A percentile compares a stretch with the other conserved stretches of the same genome.
These are phyloP conservation scores for Heterotis niloticus DNA, from an alignment of 2,113 vertebrate species.

Conservation along the genomic window DNA sequence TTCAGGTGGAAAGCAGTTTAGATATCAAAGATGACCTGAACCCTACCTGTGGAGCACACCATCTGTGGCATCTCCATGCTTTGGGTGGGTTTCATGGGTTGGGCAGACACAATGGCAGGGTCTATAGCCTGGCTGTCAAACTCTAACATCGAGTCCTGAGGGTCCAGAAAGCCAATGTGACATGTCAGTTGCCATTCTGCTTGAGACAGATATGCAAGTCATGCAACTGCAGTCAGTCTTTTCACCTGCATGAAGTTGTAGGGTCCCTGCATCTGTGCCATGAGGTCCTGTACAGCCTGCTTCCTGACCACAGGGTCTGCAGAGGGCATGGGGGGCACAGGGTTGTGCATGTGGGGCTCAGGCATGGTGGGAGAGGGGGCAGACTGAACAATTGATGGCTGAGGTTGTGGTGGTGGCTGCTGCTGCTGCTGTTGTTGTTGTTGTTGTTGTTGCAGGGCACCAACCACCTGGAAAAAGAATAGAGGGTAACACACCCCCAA, in stretches of 20 bases:
- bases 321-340: slow-evolving; percentile 75
- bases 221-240: background rate
- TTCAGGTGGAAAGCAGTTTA: background rate
- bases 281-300: slow-evolving; percentile 92
- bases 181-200: background rate
- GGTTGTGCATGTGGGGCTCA: slow-evolving; percentile 74
- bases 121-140: slow-evolving; percentile 92
- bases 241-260: slow-evolving; percentile 98
- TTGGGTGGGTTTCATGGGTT: slow-evolving; percentile 87
- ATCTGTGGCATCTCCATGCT: slow-evolving; percentile 86
- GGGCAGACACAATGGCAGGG: slow-evolving; percentile 91
- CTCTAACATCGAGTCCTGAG: slow-evolving; percentile 92
- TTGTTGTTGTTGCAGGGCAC: slow-evolving; percentile 48
- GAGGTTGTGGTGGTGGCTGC: slow-evolving; percentile 10
- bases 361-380: slow-evolving; percentile 67
- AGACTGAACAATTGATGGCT: slow-evolving; percentile 37
- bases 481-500: background rate
- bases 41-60: slow-evolving; percentile 83
- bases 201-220: background rate
- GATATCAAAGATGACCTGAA: background rate
- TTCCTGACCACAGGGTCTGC: slow-evolving; percentile 83
- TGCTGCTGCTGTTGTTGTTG: slow-evolving; percentile 40
- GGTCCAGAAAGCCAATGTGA: background rate
- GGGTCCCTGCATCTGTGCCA: slow-evolving; percentile 96
- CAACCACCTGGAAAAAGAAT: slow-evolving; percentile 41